Percentiles rank a stretch among this genome's conserved stretches.
Evolutionary conservation across 2,113 vertebrate genomes (phyloP).

Genomic region (Puntigrus tetrazona): DNA sequence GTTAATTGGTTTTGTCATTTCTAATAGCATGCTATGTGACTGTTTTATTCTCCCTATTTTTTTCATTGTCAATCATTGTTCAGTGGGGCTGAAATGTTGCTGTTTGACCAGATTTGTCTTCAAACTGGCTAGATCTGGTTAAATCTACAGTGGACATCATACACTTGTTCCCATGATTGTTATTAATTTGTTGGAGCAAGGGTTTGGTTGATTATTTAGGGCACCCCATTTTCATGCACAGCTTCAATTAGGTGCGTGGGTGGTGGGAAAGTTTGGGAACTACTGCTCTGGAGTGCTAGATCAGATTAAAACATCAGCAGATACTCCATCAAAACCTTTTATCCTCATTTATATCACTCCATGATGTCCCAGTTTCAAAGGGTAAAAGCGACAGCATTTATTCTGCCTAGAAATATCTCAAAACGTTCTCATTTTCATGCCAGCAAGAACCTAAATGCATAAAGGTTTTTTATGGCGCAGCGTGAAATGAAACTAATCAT

Average conservation of each 20-base stretch:
- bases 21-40: background rate
- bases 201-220: background rate
- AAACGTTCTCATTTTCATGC: constrained; percentile 24
- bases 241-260: background rate
- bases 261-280: background rate
- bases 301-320: constrained; percentile 4
- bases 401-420: constrained; percentile 13
- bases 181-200: background rate
- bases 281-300: constrained; percentile 11
- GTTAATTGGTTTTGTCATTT: background rate
- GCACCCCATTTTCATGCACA: background rate
- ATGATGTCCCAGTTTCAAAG: constrained; percentile 4
- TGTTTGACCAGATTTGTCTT: background rate
- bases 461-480: constrained; percentile 9
- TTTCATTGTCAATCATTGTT: background rate
- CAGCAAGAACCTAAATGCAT: constrained; percentile 22
- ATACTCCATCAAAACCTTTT: background rate
- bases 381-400: background rate
- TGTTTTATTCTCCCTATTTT: background rate
- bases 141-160: background rate
- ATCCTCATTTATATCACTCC: background rate
- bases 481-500: constrained; percentile 29
- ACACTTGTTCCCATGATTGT: background rate
- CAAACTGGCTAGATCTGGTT: background rate
- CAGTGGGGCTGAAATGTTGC: background rate